Evolutionary conservation across 2,888 invertebrate genomes (phyloP).

Genomic region (Punctoribates punctum): DNA sequence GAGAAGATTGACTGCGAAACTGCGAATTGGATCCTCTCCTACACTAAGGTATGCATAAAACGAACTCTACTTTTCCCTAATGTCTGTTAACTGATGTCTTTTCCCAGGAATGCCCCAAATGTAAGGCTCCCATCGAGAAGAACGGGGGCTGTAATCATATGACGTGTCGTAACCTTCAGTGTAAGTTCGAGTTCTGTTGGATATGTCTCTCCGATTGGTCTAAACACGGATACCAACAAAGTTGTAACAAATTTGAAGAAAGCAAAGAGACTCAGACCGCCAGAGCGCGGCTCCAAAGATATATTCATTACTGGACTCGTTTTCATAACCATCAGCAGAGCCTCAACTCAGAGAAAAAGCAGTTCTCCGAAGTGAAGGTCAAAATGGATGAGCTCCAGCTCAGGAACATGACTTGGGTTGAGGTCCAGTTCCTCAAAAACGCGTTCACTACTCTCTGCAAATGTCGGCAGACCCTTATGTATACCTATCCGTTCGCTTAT

Average conservation of each 20-base stretch:
- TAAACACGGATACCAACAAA: conserved; percentile 95
- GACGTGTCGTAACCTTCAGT: conserved; percentile 63
- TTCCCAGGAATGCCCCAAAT: conserved; percentile 82
- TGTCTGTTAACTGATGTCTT: not conserved
- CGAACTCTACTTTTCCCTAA: not conserved
- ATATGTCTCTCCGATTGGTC: conserved; percentile 98
- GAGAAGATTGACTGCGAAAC: conserved; percentile 94
- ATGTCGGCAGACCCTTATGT: conserved; percentile 97
- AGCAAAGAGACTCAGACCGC: conserved; percentile 56
- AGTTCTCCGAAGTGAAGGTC: conserved; percentile 89
- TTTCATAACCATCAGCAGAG: conserved; percentile 99
- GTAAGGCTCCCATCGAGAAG: conserved; percentile 70
- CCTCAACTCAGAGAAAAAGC: conserved; percentile 91
- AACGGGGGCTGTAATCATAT: conserved; percentile 99
- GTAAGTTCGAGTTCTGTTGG: conserved; percentile 98
- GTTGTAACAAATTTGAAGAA: conserved; percentile 94
- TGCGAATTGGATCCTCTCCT: conserved; percentile 77
- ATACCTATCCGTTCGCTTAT: conserved; percentile 98
- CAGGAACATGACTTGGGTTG: conserved; percentile 96
- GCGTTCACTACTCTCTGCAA: conserved; percentile 95
- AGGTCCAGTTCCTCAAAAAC: conserved; percentile 96
- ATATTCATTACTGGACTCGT: conserved; percentile 96
- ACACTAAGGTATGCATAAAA: not conserved
- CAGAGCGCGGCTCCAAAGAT: conserved; percentile 68
- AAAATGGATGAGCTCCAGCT: conserved; percentile 99